Conservation (phyloP, 2,113 vertebrate species). For the Gobius niger region DNA sequence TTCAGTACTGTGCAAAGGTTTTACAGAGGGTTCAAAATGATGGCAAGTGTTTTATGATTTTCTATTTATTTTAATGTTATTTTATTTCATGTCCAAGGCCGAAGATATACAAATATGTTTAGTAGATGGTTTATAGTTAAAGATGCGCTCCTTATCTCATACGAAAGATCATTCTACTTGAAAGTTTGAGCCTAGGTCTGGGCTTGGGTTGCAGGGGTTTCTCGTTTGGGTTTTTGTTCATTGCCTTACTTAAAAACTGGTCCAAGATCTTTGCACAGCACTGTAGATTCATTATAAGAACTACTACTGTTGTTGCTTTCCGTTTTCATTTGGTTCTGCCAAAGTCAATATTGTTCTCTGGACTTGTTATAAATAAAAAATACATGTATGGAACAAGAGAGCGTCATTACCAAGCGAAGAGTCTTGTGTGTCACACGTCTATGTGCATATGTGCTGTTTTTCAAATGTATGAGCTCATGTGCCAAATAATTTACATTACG, state of each 20-base stretch:
- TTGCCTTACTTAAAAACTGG: background rate
- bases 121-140: no score
- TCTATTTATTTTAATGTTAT: background rate
- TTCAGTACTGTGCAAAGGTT: constrained; percentile 5
- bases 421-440: constrained; percentile 17
- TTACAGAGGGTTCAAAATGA: background rate
- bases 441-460: constrained; percentile 1
- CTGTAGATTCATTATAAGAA: constrained; percentile 35
- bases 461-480: background rate
- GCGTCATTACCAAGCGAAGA: constrained; percentile 32
- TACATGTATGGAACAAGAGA: constrained; percentile 54
- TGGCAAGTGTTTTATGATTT: no score
- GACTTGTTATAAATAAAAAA: constrained; percentile 73
- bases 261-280: background rate
- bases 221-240: background rate
- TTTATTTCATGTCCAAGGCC: no score
- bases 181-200: no score
- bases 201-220: background rate
- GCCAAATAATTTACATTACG: background rate
- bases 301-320: constrained; percentile 60
- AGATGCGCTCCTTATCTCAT: no score
- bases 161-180: no score
- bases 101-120: no score
- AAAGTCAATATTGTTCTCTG: constrained; percentile 75
- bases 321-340: constrained; percentile 67